Evolutionary conservation across 2,888 invertebrate species (phyloP), one percentile per base, ranked within the genome.

Genomic region (Eupithecia subfuscata): DNA sequence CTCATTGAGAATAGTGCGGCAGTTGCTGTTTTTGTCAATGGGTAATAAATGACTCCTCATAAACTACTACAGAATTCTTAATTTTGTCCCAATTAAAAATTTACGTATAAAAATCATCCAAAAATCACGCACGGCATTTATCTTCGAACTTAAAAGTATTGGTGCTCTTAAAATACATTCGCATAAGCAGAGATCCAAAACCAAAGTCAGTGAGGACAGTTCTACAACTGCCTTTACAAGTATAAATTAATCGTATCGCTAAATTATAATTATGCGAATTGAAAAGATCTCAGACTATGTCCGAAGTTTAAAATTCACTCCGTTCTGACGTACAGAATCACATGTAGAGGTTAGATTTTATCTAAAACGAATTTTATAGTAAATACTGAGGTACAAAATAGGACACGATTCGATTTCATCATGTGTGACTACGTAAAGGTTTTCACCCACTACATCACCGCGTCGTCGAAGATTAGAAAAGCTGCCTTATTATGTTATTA

Each of bases 311-410:
- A 78, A 81, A 80, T 79, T 82, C 79, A 78, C 71, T 79, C 76
- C 75, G 22, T 56, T 83, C 81, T 79, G 76, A 82, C 76, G 81
- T 77, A 79, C 79, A 69, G 78, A 76, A 69, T 76, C 84, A 92
- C 91, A 91, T 90, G 87, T 89, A 81, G 79, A 84, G 89, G 89
- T 88, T 85, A 86, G 83, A 82, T 81, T 83, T 85, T 80, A 82
- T 85, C 79, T 80, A 81, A 82, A 86, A 87, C 82, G 43, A 84
- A 82, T 85, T 87, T 83, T 78, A 83, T 82, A 83, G 83, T 82
- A 86, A 88, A 89, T 89, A 89, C 86, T 89, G 89, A 91, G 89
- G 88, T 90, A 75, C 14, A 87, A 85, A 82, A 83, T 79, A 82
- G 80, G 82, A 82, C 85, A 22, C 80, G 79, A 82, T 84, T 80